Evolutionary conservation across 2,888 invertebrate genomes (phyloP).

Genomic region (Abscondita cerata): DNA sequence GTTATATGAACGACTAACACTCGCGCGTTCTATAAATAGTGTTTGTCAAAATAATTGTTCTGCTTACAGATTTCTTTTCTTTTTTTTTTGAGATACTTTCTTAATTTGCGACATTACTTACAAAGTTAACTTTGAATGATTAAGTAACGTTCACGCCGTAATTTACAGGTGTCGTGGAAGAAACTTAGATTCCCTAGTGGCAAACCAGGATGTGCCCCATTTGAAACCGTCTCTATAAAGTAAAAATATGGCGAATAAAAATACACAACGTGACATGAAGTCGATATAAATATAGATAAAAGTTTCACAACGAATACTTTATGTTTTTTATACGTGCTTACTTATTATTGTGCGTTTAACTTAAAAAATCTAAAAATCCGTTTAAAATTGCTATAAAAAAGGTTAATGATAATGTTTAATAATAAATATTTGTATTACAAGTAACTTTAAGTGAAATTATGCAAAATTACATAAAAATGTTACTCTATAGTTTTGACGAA

Average conservation of each 20-base stretch:
- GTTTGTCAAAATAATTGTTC: background rate
- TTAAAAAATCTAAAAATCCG: no score
- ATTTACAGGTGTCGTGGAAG: slow-evolving; percentile 38
- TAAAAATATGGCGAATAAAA: slow-evolving; percentile 49
- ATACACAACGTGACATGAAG: slow-evolving; percentile 47
- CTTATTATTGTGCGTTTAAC: slow-evolving; percentile 30
- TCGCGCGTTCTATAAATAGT: slow-evolving; percentile 26
- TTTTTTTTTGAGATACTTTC: no score
- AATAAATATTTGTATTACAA: no score
- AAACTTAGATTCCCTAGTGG: slow-evolving; percentile 43
- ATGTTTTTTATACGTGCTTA: slow-evolving; percentile 45
- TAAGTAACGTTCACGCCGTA: slow-evolving; percentile 11
- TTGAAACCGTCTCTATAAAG: slow-evolving; percentile 47
- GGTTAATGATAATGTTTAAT: no score
- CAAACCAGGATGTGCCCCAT: slow-evolving; percentile 43
- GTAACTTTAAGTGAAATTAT: no score
- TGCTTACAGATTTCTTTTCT: background rate
- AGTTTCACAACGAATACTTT: slow-evolving; percentile 45
- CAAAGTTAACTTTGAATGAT: no score
- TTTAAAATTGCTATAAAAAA: no score
- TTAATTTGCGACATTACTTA: no score
- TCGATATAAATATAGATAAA: slow-evolving; percentile 48
- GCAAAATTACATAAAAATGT: no score
- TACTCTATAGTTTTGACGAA: no score
- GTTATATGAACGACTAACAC: slow-evolving; percentile 33